Evolutionary conservation across 2,113 vertebrate genomes (phyloP).

Genomic region (Jaculus jaculus): DNA sequence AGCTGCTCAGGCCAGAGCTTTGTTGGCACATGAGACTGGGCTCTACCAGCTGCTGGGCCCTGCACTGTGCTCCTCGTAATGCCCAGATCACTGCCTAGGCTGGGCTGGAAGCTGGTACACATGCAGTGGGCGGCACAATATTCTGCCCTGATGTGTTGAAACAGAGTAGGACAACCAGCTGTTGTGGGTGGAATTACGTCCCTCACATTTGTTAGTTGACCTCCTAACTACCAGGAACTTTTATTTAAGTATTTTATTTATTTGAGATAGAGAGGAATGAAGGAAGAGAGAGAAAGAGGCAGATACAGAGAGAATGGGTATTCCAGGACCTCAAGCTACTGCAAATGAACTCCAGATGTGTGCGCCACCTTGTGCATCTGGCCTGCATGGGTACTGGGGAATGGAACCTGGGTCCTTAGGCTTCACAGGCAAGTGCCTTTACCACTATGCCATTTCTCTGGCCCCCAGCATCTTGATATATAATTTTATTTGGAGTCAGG

Average conservation of each 20-base stretch:
- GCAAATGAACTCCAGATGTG: too few relatives aligned
- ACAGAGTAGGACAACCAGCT: background rate
- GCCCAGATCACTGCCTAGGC: background rate
- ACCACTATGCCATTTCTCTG: too few relatives aligned
- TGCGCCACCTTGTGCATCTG: too few relatives aligned
- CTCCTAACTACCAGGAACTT: background rate
- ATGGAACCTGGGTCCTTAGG: too few relatives aligned
- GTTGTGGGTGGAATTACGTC: background rate
- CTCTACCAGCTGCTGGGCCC: background rate
- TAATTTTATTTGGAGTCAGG: background rate
- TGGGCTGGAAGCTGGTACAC: background rate
- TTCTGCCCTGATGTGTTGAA: background rate
- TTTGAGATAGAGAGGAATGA: too few relatives aligned
- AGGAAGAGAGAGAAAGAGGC: too few relatives aligned
- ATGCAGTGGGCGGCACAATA: rapidly evolving
- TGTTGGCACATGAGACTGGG: background rate
- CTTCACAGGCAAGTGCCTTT: too few relatives aligned
- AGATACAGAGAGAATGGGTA: too few relatives aligned
- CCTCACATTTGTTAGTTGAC: background rate
- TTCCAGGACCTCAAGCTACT: too few relatives aligned
- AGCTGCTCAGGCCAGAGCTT: background rate
- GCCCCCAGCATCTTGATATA: background rate
- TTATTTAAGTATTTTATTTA: too few relatives aligned
- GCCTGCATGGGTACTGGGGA: too few relatives aligned
- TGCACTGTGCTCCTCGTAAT: rapidly evolving